Percentiles rank a stretch among this genome's conserved stretches.
These are phyloP conservation scores for Sphaerophoria rueppellii DNA, from an alignment of 2,888 invertebrate genomes.

Conservation along the genomic window DNA sequence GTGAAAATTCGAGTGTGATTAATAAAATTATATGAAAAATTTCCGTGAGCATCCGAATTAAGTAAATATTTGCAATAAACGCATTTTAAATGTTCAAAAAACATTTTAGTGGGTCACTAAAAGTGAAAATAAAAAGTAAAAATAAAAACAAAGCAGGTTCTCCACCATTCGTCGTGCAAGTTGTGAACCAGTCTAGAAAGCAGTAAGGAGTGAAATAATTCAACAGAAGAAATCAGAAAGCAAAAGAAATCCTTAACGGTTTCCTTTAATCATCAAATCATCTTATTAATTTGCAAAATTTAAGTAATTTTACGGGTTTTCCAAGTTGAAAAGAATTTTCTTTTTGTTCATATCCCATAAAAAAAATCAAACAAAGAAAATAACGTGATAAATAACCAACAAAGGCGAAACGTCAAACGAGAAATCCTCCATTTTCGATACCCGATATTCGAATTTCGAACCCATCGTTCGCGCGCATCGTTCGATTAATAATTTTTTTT, in stretches of 20 bases:
- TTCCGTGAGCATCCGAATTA: constrained; percentile 37
- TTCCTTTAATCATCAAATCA: not conserved
- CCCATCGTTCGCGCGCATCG: not conserved
- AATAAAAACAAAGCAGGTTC: constrained; percentile 2
- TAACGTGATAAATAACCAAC: not conserved
- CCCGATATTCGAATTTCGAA: constrained; percentile 8
- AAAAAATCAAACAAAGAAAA: constrained; percentile 18
- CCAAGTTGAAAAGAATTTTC: not conserved
- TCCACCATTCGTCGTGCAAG: not conserved
- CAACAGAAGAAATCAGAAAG: not conserved
- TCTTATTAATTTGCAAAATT: not conserved
- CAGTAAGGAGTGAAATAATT: not conserved
- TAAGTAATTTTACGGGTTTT: not conserved
- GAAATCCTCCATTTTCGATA: not conserved
- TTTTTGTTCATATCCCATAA: not conserved
- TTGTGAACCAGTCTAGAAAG: not conserved
- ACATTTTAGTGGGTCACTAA: constrained; percentile 25
- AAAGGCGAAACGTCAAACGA: constrained; percentile 17
- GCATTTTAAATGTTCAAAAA: constrained; percentile 3
- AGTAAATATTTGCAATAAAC: constrained; percentile 12
- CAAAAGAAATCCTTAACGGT: not conserved
- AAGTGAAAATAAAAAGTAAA: not conserved
- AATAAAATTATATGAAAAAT: constrained; percentile 16
- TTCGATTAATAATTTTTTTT: not conserved
- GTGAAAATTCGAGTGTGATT: constrained; percentile 25